Evolutionary conservation across 1,140 invertebrate genomes (phyloP).

Genomic region (Cylas formicarius): DNA sequence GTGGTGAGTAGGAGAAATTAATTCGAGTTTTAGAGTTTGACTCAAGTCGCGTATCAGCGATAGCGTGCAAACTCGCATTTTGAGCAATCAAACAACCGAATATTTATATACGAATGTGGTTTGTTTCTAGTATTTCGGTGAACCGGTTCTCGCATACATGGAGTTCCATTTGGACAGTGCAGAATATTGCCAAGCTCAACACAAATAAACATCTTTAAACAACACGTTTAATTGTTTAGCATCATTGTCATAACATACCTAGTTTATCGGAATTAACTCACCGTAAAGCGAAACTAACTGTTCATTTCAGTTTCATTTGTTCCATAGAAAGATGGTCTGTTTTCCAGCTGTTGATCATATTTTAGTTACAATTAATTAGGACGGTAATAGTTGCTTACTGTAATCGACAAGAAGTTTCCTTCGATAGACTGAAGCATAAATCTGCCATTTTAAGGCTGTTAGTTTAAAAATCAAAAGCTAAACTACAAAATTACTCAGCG

Average conservation of each 20-base stretch:
- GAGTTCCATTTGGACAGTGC: conserved; percentile 93
- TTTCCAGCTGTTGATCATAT: no score
- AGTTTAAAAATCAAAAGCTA: no score
- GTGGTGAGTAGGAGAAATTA: conserved; percentile 44
- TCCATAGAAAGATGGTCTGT: no score
- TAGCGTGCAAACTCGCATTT: neutral
- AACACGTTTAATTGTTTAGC: conserved; percentile 27
- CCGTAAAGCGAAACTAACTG: conserved; percentile 31
- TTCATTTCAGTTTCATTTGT: conserved; percentile 15
- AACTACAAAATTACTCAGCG: no score
- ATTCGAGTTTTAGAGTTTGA: conserved; percentile 13
- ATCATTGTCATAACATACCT: conserved; percentile 30
- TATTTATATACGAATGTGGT: conserved; percentile 6
- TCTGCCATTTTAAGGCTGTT: no score
- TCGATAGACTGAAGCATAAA: no score
- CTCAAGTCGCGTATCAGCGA: no score
- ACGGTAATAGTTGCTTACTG: no score
- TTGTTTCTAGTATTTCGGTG: conserved; percentile 40
- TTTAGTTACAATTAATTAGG: no score
- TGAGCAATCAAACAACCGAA: no score
- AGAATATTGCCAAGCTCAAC: conserved; percentile 94
- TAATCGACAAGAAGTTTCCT: no score
- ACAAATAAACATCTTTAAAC: conserved; percentile 66
- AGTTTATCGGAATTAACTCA: conserved; percentile 32
- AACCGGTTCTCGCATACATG: conserved; percentile 68